Percentiles rank a stretch among this genome's conserved stretches.
These are phyloP conservation scores for Trematocara variabile DNA, from an alignment of 2,113 vertebrate species.

Conservation along the genomic window DNA sequence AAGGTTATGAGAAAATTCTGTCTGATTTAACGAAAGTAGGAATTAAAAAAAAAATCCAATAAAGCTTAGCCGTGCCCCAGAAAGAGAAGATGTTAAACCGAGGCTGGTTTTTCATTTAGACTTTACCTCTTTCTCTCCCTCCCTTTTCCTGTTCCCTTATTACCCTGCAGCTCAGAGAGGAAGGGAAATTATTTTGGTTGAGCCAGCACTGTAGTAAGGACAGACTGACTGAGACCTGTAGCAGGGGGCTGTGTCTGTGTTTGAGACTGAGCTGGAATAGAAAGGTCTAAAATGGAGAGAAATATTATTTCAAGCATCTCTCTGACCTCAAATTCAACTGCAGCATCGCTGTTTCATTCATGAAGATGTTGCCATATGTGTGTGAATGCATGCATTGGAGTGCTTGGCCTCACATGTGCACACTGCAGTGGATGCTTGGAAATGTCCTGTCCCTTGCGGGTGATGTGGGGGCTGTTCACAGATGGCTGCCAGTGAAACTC, in stretches of 20 bases:
- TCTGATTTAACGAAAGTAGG: constrained; percentile 44
- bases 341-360: constrained; percentile 29
- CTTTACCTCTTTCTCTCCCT: constrained; percentile 40
- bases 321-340: constrained; percentile 8
- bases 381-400: not conserved
- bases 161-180: constrained; percentile 50
- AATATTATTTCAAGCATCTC: constrained; percentile 31
- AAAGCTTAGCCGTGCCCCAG: constrained; percentile 65
- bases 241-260: constrained; percentile 2
- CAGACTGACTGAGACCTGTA: constrained; percentile 34
- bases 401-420: not conserved
- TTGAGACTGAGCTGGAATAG: constrained; percentile 3
- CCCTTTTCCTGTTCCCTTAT: constrained; percentile 53
- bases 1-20: constrained; percentile 64
- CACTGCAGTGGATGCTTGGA: constrained; percentile 19
- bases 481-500: constrained; percentile 64
- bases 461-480: constrained; percentile 59
- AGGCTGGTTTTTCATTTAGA: constrained; percentile 69
- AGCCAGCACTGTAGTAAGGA: constrained; percentile 36
- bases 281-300: constrained; percentile 39
- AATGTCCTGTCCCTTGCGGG: constrained; percentile 53
- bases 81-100: constrained; percentile 67
- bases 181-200: constrained; percentile 55
- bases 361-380: not conserved
- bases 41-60: constrained; percentile 61